A percentile compares a stretch with the other conserved stretches of the same genome.
Conservation (phyloP, 2,113 vertebrate species). For the Poecilia latipinna region DNA sequence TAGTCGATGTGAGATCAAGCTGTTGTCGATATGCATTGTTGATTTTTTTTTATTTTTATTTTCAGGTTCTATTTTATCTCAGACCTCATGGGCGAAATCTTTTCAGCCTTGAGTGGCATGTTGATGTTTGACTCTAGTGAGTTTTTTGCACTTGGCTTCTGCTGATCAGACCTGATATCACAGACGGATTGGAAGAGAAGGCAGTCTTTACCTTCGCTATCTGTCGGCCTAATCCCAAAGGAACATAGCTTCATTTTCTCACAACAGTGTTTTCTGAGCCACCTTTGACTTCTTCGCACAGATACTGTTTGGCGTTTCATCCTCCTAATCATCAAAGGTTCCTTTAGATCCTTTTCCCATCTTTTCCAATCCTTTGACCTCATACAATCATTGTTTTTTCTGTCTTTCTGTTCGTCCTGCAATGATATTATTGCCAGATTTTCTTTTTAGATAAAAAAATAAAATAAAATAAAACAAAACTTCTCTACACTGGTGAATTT, state of each 20-base stretch:
- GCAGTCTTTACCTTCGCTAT: constrained; percentile 69
- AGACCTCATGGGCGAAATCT: constrained; percentile 27
- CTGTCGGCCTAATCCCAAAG: constrained; percentile 68
- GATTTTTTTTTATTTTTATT: no score
- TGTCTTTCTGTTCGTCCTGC: constrained; percentile 32
- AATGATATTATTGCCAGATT: constrained; percentile 24
- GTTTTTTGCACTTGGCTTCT: constrained; percentile 47
- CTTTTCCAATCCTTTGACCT: constrained; percentile 12
- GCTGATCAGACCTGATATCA: constrained; percentile 68
- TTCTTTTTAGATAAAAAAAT: constrained; percentile 30
- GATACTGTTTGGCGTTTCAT: constrained; percentile 44
- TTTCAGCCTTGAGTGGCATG: constrained; percentile 60
- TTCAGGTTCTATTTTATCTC: not conserved
- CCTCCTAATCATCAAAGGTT: constrained; percentile 61
- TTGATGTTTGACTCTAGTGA: constrained; percentile 46
- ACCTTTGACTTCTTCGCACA: constrained; percentile 58
- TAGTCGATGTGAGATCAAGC: not conserved
- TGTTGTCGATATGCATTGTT: not conserved
- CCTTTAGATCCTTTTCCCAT: constrained; percentile 52
- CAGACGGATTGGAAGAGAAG: constrained; percentile 60
- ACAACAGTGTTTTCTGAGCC: constrained; percentile 64
- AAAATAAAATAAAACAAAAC: no score
- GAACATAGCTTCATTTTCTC: constrained; percentile 74
- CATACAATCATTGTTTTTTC: not conserved
- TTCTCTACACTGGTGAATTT: no score